Conservation (phyloP, 2,888 invertebrate genomes). For the Cordilura impudica region DNA sequence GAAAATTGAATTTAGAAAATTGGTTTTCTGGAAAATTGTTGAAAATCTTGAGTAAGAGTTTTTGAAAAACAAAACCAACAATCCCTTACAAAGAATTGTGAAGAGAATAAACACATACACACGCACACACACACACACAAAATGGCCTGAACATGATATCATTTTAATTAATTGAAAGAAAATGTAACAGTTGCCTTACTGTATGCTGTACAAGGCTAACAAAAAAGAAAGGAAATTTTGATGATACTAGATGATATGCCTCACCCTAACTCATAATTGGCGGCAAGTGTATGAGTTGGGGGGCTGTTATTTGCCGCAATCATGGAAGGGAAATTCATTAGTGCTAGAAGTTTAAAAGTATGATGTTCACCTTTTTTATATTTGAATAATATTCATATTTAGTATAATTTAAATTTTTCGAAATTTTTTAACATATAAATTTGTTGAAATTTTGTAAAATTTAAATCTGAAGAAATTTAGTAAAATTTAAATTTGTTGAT, state of each 20-base stretch:
- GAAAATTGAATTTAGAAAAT: conserved; percentile 61
- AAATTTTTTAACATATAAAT: too few relatives aligned
- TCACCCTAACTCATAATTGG: neutral
- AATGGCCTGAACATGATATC: conserved; percentile 46
- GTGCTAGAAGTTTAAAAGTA: too few relatives aligned
- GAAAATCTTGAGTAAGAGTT: conserved; percentile 6
- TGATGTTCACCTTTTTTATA: too few relatives aligned
- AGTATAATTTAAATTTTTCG: too few relatives aligned
- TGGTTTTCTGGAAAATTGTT: conserved; percentile 46
- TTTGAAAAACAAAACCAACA: conserved; percentile 25
- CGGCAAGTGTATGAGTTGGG: neutral
- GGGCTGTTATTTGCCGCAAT: too few relatives aligned
- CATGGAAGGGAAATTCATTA: neutral
- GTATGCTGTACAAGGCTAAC: neutral
- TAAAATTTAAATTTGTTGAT: too few relatives aligned
- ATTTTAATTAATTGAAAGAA: conserved; percentile 55
- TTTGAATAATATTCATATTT: too few relatives aligned
- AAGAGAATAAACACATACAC: neutral
- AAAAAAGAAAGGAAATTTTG: neutral
- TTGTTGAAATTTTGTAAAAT: too few relatives aligned
- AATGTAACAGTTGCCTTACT: neutral
- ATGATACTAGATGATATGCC: neutral
- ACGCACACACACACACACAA: conserved; percentile 2
- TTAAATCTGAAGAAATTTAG: too few relatives aligned
- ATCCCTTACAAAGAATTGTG: neutral